These are phyloP conservation scores for Syndactyla subalaris DNA, from an alignment of 2,797 vertebrate species.

Conservation along the genomic window DNA sequence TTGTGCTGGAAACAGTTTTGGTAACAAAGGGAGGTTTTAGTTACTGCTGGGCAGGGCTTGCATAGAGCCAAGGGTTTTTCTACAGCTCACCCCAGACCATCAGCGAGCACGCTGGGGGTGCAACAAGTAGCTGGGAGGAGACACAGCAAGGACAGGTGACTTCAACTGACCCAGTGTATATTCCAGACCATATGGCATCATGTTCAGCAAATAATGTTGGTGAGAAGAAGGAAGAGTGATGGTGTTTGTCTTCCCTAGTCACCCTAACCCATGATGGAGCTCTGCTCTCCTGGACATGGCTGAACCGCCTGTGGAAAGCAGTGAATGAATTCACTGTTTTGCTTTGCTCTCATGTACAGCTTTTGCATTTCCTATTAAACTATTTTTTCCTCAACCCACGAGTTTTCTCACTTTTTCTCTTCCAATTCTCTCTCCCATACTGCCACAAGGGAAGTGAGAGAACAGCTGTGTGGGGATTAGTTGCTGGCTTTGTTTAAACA, in stretches of 20 bases:
- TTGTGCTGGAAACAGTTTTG: background rate
- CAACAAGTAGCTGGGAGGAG: background rate
- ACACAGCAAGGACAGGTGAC: background rate
- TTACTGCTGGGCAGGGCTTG: background rate
- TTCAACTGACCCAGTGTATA: background rate
- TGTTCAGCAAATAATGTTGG: background rate
- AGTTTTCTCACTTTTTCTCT: background rate
- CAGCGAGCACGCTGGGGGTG: background rate
- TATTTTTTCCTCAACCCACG: accelerated
- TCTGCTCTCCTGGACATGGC: background rate
- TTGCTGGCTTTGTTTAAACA: background rate
- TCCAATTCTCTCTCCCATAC: background rate
- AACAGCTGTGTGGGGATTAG: background rate
- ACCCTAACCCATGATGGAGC: accelerated
- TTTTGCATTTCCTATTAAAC: background rate
- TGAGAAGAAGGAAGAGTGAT: background rate
- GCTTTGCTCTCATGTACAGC: background rate
- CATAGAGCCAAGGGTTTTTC: background rate
- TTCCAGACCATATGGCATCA: background rate
- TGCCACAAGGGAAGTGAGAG: background rate
- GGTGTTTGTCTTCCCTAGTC: background rate
- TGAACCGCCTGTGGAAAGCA: background rate
- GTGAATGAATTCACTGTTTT: background rate
- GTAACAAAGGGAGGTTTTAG: background rate
- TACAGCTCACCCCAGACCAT: background rate